phyloP scores from a whole-genome alignment of 2,113 vertebrate genomes.

The Daboia siamensis region DNA sequence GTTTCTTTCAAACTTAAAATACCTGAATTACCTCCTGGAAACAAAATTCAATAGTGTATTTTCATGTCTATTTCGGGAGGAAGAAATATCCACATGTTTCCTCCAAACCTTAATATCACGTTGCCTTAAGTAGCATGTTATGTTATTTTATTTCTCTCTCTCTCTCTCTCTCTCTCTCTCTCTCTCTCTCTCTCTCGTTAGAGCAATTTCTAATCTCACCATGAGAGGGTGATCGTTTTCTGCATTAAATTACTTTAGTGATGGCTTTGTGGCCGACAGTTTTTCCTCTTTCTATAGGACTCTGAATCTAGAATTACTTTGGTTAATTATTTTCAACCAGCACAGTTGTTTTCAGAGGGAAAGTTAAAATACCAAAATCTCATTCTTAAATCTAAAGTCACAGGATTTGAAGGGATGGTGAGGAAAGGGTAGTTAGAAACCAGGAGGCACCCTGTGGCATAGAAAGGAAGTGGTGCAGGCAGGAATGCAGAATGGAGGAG shows the following conservation, averaged over 20 bases:
- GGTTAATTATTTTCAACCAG: background rate
- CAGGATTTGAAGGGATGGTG: too few species aligned
- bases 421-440: background rate
- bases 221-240: constrained; percentile 18
- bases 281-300: background rate
- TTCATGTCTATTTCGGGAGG: background rate
- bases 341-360: background rate
- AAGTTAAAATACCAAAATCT: background rate
- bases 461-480: constrained; percentile 4
- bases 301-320: background rate
- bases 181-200: background rate
- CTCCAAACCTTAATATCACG: background rate
- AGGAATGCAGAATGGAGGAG: constrained; percentile 56
- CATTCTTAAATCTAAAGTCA: background rate
- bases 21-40: background rate
- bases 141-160: background rate
- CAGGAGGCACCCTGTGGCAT: background rate
- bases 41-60: background rate
- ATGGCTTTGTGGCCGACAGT: background rate
- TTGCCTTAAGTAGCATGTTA: background rate
- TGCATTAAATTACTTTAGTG: constrained; percentile 7
- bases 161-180: too few species aligned
- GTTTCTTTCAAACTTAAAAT: background rate
- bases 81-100: background rate
- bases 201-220: constrained; percentile 19